Conservation (phyloP, 1,140 invertebrate genomes). For the Lasaia peninsularis region DNA sequence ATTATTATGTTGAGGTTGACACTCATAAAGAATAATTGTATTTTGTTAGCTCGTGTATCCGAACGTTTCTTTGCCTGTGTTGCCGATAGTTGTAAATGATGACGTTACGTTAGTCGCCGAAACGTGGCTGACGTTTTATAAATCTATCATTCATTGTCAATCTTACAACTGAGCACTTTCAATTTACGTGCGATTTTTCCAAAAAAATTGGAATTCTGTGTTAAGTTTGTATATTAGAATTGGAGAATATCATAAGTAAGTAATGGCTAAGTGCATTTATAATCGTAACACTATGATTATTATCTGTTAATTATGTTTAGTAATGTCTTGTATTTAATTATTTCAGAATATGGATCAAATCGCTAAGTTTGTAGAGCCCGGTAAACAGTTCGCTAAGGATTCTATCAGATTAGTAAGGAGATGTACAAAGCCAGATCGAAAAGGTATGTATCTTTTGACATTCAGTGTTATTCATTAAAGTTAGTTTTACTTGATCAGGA, state of each 20-base stretch:
- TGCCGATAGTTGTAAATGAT: slow-evolving; percentile 26
- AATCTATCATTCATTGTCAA: slow-evolving; percentile 45
- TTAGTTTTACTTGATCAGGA: too few species aligned
- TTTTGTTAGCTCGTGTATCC: too few species aligned
- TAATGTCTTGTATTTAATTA: slow-evolving; percentile 15
- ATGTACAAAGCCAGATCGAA: slow-evolving; percentile 99
- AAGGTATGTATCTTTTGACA: slow-evolving; percentile 82
- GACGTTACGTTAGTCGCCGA: slow-evolving; percentile 60
- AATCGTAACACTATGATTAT: background rate
- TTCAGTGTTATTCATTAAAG: background rate
- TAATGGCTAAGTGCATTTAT: too few species aligned
- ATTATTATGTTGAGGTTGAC: too few species aligned
- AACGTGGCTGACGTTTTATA: slow-evolving; percentile 66
- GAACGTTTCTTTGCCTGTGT: slow-evolving; percentile 16
- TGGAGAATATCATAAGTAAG: too few species aligned
- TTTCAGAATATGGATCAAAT: slow-evolving; percentile 96
- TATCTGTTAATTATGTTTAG: background rate
- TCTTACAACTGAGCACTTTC: slow-evolving; percentile 16
- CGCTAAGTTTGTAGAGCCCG: slow-evolving; percentile 95
- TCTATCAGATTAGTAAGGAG: slow-evolving; percentile 98
- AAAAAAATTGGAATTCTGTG: background rate
- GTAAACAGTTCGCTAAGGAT: slow-evolving; percentile 97
- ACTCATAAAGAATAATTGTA: too few species aligned
- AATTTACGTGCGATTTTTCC: background rate
- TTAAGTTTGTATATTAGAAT: too few species aligned